phyloP scores from a whole-genome alignment of 2,888 invertebrate genomes.

The Schizaphis graminum region DNA sequence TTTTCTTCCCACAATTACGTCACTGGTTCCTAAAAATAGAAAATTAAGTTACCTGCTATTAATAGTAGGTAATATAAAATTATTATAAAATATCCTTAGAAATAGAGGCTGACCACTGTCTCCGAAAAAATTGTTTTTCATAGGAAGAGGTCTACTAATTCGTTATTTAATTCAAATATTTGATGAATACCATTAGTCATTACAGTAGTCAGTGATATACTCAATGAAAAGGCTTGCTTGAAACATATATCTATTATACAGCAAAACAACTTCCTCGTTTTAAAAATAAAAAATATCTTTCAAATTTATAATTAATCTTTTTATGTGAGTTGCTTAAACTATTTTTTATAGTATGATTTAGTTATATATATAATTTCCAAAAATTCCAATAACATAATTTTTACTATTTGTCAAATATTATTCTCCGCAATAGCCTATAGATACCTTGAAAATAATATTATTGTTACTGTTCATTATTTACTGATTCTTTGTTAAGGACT shows the following conservation, averaged over 20 bases:
- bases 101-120: neutral
- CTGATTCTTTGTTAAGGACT: neutral
- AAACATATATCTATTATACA: neutral
- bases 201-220: neutral
- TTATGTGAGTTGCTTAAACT: neutral
- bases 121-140: neutral
- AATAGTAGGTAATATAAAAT: neutral
- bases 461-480: neutral
- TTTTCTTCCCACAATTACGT: too few relatives aligned
- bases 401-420: neutral
- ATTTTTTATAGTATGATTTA: neutral
- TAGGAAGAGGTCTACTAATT: neutral
- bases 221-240: neutral
- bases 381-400: neutral
- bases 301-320: neutral
- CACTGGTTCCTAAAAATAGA: neutral
- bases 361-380: neutral
- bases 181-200: neutral
- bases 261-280: neutral
- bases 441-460: constrained; percentile 32
- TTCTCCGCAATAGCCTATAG: neutral
- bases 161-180: neutral
- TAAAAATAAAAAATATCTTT: neutral
- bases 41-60: neutral
- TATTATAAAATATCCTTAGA: neutral